These are phyloP conservation scores for Lasioglossum figueresi DNA, from an alignment of 2,888 invertebrate genomes.

Conservation along the genomic window DNA sequence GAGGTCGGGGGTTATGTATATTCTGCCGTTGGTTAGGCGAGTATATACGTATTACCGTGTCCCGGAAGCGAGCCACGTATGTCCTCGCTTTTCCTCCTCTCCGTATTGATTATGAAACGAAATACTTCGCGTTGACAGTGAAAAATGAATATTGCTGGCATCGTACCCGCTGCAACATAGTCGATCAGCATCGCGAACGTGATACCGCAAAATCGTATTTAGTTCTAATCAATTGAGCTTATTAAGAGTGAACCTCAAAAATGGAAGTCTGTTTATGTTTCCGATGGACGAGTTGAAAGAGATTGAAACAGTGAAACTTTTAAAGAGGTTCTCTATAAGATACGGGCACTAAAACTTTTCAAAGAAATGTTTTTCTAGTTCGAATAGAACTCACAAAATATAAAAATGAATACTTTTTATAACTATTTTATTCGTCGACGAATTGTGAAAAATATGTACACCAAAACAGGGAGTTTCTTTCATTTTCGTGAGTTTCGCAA, in stretches of 20 bases:
- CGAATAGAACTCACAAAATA: neutral
- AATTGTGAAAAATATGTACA: neutral
- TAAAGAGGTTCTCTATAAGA: neutral
- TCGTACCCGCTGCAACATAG: neutral
- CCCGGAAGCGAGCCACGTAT: neutral
- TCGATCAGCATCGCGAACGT: neutral
- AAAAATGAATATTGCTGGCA: neutral
- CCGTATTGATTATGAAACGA: conserved; percentile 6
- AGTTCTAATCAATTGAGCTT: neutral
- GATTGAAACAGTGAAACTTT: neutral
- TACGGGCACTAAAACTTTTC: neutral
- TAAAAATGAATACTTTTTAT: neutral
- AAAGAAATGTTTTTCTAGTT: neutral
- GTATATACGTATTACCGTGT: conserved; percentile 21
- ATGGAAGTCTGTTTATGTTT: neutral
- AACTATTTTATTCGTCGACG: too few relatives aligned
- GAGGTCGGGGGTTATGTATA: conserved; percentile 49
- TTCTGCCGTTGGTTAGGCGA: conserved; percentile 30
- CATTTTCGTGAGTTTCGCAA: neutral
- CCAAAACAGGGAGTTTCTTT: neutral
- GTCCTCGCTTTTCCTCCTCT: neutral
- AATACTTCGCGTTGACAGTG: neutral
- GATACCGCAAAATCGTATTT: neutral
- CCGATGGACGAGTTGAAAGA: neutral
- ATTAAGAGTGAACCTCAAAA: neutral